Conservation (phyloP, 2,888 invertebrate species). For the Acanthacorydalis orientalis region DNA sequence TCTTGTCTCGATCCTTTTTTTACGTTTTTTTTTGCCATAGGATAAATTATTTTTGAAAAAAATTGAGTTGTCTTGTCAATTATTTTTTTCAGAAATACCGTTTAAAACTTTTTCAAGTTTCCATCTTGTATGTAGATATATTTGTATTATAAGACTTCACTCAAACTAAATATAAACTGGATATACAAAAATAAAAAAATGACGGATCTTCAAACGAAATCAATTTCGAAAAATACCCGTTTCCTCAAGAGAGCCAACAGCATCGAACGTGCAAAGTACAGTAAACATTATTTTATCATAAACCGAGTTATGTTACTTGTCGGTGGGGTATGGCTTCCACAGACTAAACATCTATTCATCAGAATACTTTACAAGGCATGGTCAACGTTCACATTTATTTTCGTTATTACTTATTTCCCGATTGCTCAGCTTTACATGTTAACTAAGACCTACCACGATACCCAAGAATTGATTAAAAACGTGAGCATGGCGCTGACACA, state of each 20-base stretch:
- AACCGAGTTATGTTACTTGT: slow-evolving; percentile 18
- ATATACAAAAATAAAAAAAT: no score
- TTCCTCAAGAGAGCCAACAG: neutral
- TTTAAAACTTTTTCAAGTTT: no score
- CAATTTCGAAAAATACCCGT: neutral
- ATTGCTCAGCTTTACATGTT: slow-evolving; percentile 18
- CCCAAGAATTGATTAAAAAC: slow-evolving; percentile 18
- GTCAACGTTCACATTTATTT: slow-evolving; percentile 15
- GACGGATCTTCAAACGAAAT: no score
- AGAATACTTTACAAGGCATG: slow-evolving; percentile 15
- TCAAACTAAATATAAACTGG: no score
- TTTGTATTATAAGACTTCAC: no score
- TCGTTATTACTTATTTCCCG: slow-evolving; percentile 19
- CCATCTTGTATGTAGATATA: no score
- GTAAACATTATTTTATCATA: slow-evolving; percentile 11
- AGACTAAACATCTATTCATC: slow-evolving; percentile 11
- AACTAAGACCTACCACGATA: slow-evolving; percentile 15
- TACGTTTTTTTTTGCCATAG: no score
- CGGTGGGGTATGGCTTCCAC: slow-evolving; percentile 19
- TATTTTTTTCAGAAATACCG: no score
- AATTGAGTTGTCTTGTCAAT: no score
- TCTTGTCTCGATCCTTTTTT: no score
- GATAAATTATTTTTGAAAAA: no score
- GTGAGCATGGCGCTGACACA: slow-evolving; percentile 19
- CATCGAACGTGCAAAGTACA: neutral